These are phyloP conservation scores for Rhodophaea formosa DNA, from an alignment of 2,888 invertebrate genomes.

Conservation along the genomic window DNA sequence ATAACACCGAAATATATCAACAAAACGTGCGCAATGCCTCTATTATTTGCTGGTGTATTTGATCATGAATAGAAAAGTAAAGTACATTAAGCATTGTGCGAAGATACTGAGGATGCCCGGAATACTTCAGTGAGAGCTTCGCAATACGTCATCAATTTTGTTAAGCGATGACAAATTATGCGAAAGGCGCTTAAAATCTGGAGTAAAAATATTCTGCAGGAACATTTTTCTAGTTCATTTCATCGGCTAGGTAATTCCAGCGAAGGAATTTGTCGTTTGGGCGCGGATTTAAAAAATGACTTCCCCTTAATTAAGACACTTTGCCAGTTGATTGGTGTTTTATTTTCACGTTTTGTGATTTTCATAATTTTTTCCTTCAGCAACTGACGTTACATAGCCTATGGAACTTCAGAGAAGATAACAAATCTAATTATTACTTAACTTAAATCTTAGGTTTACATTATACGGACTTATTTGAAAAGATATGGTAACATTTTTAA, in stretches of 20 bases:
- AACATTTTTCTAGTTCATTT: slow-evolving; percentile 47
- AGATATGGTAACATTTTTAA: too few relatives aligned
- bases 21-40: too few relatives aligned
- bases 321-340: neutral
- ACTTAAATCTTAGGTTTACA: too few relatives aligned
- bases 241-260: slow-evolving; percentile 37
- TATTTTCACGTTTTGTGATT: neutral
- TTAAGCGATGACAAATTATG: slow-evolving; percentile 48
- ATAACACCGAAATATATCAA: neutral
- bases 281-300: slow-evolving; percentile 28
- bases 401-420: too few relatives aligned
- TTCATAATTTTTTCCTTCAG: neutral
- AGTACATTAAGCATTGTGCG: slow-evolving; percentile 7
- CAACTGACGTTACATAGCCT: too few relatives aligned
- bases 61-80: slow-evolving; percentile 13
- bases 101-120: slow-evolving; percentile 22
- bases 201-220: slow-evolving; percentile 33
- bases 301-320: slow-evolving; percentile 25
- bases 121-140: slow-evolving; percentile 38
- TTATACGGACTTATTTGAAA: too few relatives aligned
- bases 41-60: neutral
- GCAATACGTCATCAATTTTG: slow-evolving; percentile 39
- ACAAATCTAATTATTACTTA: too few relatives aligned
- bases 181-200: slow-evolving; percentile 34
- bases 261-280: slow-evolving; percentile 25